Evolutionary conservation across 2,888 invertebrate species (phyloP), one percentile per base, ranked within the genome.

Genomic region (Dynastes tityus): DNA sequence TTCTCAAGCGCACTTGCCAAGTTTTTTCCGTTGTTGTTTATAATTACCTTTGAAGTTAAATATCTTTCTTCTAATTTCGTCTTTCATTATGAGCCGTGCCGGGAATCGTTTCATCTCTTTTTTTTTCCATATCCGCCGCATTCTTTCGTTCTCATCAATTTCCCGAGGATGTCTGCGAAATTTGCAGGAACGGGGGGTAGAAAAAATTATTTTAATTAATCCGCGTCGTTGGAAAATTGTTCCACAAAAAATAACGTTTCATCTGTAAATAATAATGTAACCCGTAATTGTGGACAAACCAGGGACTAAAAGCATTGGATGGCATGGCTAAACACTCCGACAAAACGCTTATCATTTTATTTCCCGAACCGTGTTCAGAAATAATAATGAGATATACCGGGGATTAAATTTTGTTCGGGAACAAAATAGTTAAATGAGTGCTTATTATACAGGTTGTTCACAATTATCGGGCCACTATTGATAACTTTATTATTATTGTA

Each of bases 41-140:
- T 77, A 71, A 77, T 77, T 77, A 77, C 71, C 70, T 71, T 71
- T 63, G 68, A 77, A 77, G 68, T 51, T 68, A 77, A 77, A 77
- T 77, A 77, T 77, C 70, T 71, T 71, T 58, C 71, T 58, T 71
- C 40, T 71, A 71, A 71, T 71, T 71, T 71, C 71, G 71, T 22
- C 13, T 71, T 71, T 58, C 45, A 68, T 68, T 58, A 58, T 40
- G 55, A 37, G 55, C 11, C 51, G 16, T 29, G 27, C 11, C 27
- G 51, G 27, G 70, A 70, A 29, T 13, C 5, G 13, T 13, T n/a
- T 13, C n/a, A 4, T n/a, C 29, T 32, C n/a, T 1, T 37, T 64
- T 29, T 16, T 9, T 27, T 9, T 11, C 32, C 13, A 16, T 8
- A 55, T 55, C 13, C 8, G 45, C 55, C 16, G 51, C 5, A n/a